Evolutionary conservation across 2,797 vertebrate genomes (phyloP).

Genomic region (Gadopsis bispinosus): DNA sequence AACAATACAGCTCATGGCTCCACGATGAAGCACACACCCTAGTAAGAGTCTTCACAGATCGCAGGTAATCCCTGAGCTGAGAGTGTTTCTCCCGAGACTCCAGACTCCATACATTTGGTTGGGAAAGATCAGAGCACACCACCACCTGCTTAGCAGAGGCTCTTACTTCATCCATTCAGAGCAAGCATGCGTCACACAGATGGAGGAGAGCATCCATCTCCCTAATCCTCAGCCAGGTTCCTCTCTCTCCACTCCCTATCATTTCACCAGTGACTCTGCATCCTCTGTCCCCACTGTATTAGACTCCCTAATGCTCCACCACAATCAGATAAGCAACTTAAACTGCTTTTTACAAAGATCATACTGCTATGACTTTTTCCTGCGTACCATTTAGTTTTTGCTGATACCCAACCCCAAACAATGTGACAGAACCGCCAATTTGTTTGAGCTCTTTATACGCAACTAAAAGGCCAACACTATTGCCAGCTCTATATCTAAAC

Average conservation of each 20-base stretch:
- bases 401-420: conserved; percentile 44
- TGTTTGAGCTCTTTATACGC: conserved; percentile 46
- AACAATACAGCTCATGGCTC: conserved; percentile 38
- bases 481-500: conserved; percentile 57
- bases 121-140: conserved; percentile 69
- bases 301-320: conserved; percentile 69
- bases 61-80: conserved; percentile 41
- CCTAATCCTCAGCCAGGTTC: conserved; percentile 75
- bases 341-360: conserved; percentile 67
- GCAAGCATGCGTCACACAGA: conserved; percentile 73
- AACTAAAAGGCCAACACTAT: conserved; percentile 32
- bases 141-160: conserved; percentile 67
- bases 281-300: conserved; percentile 65
- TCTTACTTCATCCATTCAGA: conserved; percentile 61
- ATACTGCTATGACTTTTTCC: conserved; percentile 17
- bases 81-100: conserved; percentile 62
- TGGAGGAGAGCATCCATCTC: conserved; percentile 73
- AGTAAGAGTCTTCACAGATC: conserved; percentile 45
- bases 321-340: conserved; percentile 74
- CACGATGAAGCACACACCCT: conserved; percentile 10
- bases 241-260: conserved; percentile 52
- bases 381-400: conserved; percentile 45
- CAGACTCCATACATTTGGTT: conserved; percentile 74
- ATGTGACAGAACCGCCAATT: conserved; percentile 36
- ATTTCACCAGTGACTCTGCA: conserved; percentile 53